Percentiles rank a stretch among this genome's conserved stretches.
Conservation (phyloP, 2,113 vertebrate genomes). For the Accipiter cooperii region DNA sequence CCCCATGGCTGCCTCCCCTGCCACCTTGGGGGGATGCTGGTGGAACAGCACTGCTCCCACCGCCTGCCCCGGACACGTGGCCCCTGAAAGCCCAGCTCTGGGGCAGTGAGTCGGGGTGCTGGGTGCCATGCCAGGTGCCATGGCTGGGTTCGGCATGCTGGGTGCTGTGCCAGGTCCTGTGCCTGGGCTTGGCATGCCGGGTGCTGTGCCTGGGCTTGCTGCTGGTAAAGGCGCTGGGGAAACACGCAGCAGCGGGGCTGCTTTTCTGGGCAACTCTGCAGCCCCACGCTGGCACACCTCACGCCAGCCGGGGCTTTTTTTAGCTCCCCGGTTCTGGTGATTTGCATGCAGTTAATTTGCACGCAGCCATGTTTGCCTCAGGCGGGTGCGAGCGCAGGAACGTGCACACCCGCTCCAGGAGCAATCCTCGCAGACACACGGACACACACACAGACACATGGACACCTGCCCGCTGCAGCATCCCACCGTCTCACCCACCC, state of each 20-base stretch:
- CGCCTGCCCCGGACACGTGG: rapidly evolving
- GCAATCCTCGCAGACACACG: not conserved
- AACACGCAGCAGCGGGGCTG: not conserved
- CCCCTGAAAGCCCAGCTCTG: not conserved
- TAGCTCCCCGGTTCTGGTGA: not conserved
- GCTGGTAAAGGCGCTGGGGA: not conserved
- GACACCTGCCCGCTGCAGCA: not conserved
- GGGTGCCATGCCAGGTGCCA: not conserved
- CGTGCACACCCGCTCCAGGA: not conserved
- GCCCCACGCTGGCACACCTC: not conserved
- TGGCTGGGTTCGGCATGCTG: not conserved
- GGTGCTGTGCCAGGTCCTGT: not conserved
- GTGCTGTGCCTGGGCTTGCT: not conserved
- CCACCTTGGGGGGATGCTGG: not conserved
- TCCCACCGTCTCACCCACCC: not conserved
- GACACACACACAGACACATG: not conserved
- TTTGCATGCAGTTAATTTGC: not conserved
- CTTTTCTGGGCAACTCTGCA: not conserved
- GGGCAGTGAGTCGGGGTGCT: not conserved
- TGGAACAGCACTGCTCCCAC: not conserved
- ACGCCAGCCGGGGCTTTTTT: rapidly evolving
- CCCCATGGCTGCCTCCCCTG: not conserved
- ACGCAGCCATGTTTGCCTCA: not conserved
- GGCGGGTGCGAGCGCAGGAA: rapidly evolving
- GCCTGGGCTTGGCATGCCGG: not conserved